Evolutionary conservation across 2,888 invertebrate genomes (phyloP), one percentile per base, ranked within the genome.

Genomic region (Campaea margaritaria): DNA sequence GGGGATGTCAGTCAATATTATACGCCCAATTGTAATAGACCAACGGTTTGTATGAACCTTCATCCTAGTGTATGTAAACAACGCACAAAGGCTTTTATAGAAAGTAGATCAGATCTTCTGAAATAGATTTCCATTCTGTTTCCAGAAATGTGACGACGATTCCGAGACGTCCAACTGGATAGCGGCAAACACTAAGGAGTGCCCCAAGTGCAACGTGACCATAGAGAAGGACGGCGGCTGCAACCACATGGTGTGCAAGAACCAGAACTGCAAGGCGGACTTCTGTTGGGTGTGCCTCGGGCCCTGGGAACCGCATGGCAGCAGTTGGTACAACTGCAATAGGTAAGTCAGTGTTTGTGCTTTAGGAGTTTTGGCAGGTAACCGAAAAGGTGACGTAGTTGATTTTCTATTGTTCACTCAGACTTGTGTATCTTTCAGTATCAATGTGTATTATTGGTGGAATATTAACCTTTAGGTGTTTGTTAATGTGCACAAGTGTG

Each of bases 211-310:
- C 91, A 98, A 98, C 88, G 98, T 98, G 48, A 97, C 97, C n/a
- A 97, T 98, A 75, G 97, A 98, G 83, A 97, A 97, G 86, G 98
- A 99, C 88, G 99, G 99, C 64, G 99, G 99, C 49, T 99, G 99
- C 89, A 99, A 99, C 93, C 99, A 99, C 91, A 99, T 99, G 99
- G 97, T 97, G 51, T 99, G 99, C 93, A 99, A 99, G 93, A 99
- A 99, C 93, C 97, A 97, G 92, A 97, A 97, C 87, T 99, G 99
- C 89, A 98, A 98, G 89, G 96, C 97, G 46, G 99, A 99, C 88
- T 99, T 99, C 91, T 99, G 99, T 93, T 99, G 99, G 99, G 98
- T 99, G 28, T 99, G 99, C 85, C 95, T 99, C 63, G 99, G 99
- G 21, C 97, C 98, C 39, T 99, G 99, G 99, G 98, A 99, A 85